A percentile compares a stretch with the other conserved stretches of the same genome.
phyloP scores from a whole-genome alignment of 2,888 invertebrate genomes.

The Alloscopus bannaensis region DNA sequence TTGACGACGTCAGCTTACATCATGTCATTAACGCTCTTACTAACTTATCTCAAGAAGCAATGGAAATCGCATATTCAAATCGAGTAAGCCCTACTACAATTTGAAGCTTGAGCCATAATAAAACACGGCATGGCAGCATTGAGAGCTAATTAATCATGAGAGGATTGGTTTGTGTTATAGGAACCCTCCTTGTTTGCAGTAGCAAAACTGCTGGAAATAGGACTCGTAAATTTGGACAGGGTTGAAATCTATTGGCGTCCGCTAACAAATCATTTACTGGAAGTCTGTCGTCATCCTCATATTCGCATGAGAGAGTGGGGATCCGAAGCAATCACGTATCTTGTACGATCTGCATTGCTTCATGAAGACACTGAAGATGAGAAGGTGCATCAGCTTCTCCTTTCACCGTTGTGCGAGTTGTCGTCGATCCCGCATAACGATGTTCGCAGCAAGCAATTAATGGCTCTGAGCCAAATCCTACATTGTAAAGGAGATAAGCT shows the following conservation, averaged over 20 bases:
- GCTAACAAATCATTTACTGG: conserved; percentile 94
- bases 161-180: conserved; percentile 76
- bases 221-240: conserved; percentile 93
- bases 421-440: conserved; percentile 93
- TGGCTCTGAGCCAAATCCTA: conserved; percentile 93
- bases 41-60: conserved; percentile 96
- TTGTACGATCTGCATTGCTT: conserved; percentile 93
- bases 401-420: conserved; percentile 93
- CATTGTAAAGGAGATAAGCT: conserved; percentile 95
- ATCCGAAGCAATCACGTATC: conserved; percentile 95
- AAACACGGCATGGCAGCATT: too few species aligned
- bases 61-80: conserved; percentile 97
- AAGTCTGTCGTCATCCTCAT: conserved; percentile 96
- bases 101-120: too few species aligned
- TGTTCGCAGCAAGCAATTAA: conserved; percentile 94
- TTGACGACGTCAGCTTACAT: conserved; percentile 95
- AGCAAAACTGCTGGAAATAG: conserved; percentile 98
- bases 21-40: conserved; percentile 97
- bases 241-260: conserved; percentile 97
- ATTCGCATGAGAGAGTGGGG: conserved; percentile 98
- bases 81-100: too few species aligned
- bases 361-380: conserved; percentile 89
- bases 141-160: background rate
- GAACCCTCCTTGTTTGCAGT: conserved; percentile 98
- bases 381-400: conserved; percentile 88